phyloP scores from a whole-genome alignment of 1,140 invertebrate genomes.

The Trichonephila clavata region DNA sequence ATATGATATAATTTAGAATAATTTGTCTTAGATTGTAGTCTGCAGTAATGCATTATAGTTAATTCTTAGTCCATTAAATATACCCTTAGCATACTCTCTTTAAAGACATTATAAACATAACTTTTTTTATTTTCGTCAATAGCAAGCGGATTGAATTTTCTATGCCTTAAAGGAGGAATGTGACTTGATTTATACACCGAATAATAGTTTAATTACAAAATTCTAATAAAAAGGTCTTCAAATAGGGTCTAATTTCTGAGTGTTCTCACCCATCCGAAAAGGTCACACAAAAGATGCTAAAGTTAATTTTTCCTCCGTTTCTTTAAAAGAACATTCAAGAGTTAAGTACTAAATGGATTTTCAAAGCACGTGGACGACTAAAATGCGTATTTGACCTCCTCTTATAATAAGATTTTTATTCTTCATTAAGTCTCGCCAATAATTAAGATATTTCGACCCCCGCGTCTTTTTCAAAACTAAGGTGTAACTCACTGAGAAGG shows the following conservation, averaged over 20 bases:
- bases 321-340: neutral
- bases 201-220: neutral
- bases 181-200: neutral
- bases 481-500: slow-evolving; percentile 22
- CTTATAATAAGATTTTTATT: slow-evolving; percentile 1
- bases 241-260: neutral
- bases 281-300: neutral
- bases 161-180: neutral
- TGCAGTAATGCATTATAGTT: too few species aligned
- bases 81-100: too few species aligned
- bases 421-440: slow-evolving; percentile 22
- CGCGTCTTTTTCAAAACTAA: neutral
- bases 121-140: too few species aligned
- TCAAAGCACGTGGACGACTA: neutral
- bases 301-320: too few species aligned
- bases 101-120: too few species aligned
- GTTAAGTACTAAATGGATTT: slow-evolving; percentile 24
- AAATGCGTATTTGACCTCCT: slow-evolving; percentile 1
- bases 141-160: too few species aligned
- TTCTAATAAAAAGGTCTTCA: neutral
- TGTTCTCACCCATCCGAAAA: neutral
- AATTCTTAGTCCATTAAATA: too few species aligned
- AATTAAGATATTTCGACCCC: slow-evolving; percentile 56
- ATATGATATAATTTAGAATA: too few species aligned
- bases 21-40: too few species aligned